Evolutionary conservation across 2,113 vertebrate species (phyloP).

Genomic region (Lophotis ruficrista): DNA sequence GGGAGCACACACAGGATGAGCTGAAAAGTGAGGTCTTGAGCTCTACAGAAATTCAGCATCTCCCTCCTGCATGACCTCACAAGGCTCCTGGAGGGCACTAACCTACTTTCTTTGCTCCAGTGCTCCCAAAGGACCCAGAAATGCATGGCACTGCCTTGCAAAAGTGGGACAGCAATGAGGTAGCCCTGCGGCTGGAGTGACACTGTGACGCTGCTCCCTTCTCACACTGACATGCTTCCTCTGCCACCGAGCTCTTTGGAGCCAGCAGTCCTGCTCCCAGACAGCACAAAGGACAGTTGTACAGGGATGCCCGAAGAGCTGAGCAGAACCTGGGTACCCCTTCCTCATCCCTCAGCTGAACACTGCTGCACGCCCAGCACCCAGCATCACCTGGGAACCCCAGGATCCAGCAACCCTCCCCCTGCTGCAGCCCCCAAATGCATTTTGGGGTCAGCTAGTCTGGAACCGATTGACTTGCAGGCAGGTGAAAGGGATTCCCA

Average conservation of each 20-base stretch:
- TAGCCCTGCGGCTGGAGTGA: neutral
- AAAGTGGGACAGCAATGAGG: neutral
- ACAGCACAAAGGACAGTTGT: neutral
- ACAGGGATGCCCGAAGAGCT: neutral
- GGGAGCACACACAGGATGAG: neutral
- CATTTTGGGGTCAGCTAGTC: rapidly evolving
- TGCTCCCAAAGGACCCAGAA: neutral
- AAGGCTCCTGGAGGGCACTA: neutral
- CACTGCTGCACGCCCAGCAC: neutral
- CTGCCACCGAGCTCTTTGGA: neutral
- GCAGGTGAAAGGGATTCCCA: neutral
- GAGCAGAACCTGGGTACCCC: neutral
- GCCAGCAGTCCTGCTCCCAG: neutral
- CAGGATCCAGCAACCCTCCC: neutral
- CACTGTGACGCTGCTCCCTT: neutral
- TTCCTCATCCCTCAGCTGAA: neutral
- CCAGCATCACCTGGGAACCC: neutral
- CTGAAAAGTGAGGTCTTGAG: neutral
- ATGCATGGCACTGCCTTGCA: neutral
- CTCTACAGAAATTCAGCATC: neutral
- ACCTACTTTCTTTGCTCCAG: neutral
- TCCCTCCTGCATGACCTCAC: neutral
- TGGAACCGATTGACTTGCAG: neutral
- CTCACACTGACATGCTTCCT: rapidly evolving
- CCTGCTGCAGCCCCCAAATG: neutral